phyloP scores from a whole-genome alignment of 1,140 invertebrate genomes.

The Carposina sasakii region DNA sequence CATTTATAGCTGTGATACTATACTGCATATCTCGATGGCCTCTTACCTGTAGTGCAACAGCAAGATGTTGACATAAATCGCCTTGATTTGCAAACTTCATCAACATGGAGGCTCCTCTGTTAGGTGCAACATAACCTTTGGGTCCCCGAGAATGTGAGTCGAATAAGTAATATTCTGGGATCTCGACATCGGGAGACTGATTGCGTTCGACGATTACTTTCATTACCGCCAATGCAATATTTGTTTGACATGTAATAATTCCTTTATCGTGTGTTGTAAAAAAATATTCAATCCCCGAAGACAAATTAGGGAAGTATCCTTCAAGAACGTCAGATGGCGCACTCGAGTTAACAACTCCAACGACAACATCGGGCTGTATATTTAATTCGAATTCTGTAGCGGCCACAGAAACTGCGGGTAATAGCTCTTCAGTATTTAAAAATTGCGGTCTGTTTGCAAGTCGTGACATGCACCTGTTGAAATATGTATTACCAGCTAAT shows the following conservation, averaged over 20 bases:
- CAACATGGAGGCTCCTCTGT: not conserved
- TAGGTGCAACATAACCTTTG: conserved; percentile 3
- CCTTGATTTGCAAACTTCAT: not conserved
- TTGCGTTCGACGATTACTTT: too few species aligned
- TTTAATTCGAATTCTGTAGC: not conserved
- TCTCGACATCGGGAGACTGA: too few species aligned
- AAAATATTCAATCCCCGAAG: not conserved
- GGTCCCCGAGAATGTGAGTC: conserved; percentile 8
- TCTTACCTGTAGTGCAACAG: not conserved
- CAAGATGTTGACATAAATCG: not conserved
- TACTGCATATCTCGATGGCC: not conserved
- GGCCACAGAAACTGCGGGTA: not conserved
- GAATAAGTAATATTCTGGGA: not conserved
- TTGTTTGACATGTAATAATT: conserved; percentile 4
- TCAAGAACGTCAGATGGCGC: not conserved
- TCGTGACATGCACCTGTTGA: conserved; percentile 6
- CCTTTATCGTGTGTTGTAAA: conserved; percentile 5
- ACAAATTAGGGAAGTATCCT: not conserved
- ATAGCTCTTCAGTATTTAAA: not conserved
- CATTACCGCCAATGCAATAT: conserved; percentile 4
- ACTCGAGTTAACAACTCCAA: not conserved
- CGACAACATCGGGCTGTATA: not conserved
- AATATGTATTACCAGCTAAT: conserved; percentile 4
- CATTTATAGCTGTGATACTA: not conserved
- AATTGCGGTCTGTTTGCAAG: not conserved